Conservation (phyloP, 2,888 invertebrate species). For the Zhuqinia jingwanae region DNA sequence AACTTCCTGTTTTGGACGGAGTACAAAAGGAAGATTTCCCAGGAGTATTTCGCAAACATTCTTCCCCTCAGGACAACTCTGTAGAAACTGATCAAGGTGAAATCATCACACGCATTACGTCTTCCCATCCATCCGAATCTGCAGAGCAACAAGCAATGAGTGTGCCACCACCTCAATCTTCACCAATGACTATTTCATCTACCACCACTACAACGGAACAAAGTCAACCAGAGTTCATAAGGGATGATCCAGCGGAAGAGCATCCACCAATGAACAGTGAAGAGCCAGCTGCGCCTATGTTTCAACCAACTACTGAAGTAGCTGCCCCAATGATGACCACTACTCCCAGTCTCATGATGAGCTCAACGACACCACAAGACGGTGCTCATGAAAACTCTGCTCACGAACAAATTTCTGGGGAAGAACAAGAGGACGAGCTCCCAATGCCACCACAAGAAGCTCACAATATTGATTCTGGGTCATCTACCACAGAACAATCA, state of each 20-base stretch:
- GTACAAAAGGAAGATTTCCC: constrained; percentile 50
- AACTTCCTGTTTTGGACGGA: constrained; percentile 33
- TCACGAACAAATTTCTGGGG: neutral
- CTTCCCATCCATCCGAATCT: constrained; percentile 44
- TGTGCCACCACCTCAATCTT: neutral
- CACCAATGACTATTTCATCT: neutral
- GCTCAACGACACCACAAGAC: neutral
- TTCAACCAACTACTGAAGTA: constrained; percentile 14
- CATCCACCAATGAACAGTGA: constrained; percentile 20
- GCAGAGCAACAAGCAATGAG: neutral
- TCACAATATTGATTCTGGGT: neutral
- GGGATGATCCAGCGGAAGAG: constrained; percentile 30
- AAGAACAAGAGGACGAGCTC: neutral
- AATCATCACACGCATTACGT: constrained; percentile 27
- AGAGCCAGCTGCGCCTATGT: constrained; percentile 3
- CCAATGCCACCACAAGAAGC: constrained; percentile 13
- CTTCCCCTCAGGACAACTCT: constrained; percentile 35
- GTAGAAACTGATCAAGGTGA: constrained; percentile 60
- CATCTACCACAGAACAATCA: constrained; percentile 2
- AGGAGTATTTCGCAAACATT: constrained; percentile 23
- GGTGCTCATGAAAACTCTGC: neutral
- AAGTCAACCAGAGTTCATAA: constrained; percentile 6
- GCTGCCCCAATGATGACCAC: constrained; percentile 18
- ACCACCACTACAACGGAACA: neutral
- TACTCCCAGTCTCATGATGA: neutral